Base-by-base conservation (phyloP, 2,113 vertebrate species). In the Mystacornis crossleyi region DNA sequence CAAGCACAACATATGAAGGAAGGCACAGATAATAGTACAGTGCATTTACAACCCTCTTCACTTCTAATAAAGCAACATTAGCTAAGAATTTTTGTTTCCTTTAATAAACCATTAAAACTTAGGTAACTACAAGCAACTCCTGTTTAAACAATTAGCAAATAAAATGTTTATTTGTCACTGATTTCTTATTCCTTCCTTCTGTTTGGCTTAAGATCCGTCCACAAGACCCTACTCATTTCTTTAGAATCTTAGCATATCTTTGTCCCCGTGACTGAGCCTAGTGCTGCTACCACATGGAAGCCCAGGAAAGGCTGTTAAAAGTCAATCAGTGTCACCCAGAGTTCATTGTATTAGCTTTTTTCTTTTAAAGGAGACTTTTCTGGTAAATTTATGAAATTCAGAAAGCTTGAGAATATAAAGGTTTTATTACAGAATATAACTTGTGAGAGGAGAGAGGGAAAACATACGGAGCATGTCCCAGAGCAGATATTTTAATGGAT, bases 1-100 rank as follows among this genome's bases (percentile, higher is more conserved):
- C 85, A 98, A 97, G 97, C 96, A 81, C 91, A 94, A 97, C 45
- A 18, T 78, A 70, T 33, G 95, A 96, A 95, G 81, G 82, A 89
- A 97, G 54, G 60, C 45, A 64, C 89, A 91, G 94, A 95, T 97
- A 93, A 95, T 62, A 70, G 75, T 58, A 45, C 31, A 48, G 79
- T 75, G 73, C 81, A 71, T 88, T 93, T 94, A 82, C 66, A 89
- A 81, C 74, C 47, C 64, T 86, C 81, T 60, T 64, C 85, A 66
- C 54, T 80, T 77, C 84, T 78, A 78, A 81, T 74, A 91, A 61
- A 93, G 78, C 26, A 24, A 84, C 43, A 31, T 73, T 82, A 55
- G 74, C 34, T 28, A 31, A 66, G 86, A 78, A 62, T 67, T 69
- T 34, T 69, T 50, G 33, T 78, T 92, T 80, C 42, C 40, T 57